Base-by-base conservation (phyloP, 2,888 invertebrate species). In the Hemistola chrysoprasaria region DNA sequence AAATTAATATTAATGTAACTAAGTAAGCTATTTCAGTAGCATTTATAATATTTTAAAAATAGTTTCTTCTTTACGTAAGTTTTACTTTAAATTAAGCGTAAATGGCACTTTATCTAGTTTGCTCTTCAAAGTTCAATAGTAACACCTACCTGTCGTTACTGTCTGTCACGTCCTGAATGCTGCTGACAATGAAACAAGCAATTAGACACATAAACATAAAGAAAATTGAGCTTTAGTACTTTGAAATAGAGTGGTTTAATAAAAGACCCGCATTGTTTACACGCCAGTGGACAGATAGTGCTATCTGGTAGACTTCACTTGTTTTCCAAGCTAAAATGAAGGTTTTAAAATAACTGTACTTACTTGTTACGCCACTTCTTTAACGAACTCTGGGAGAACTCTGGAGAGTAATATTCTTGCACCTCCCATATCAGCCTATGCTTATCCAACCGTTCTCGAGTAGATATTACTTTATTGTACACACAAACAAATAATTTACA, bases 81-180 rank as follows among this genome's bases (percentile, higher is more conserved):
- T 3, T 16, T 16, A 30, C 20, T 50, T 53, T 44, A 22, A 36
- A 39, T 52, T 45, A 47, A 53, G 50, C 33, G 41, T 39, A 44
- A 53, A 60, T 62, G 64, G 59, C 63, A 53, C 44, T 47, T 56
- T 59, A 64, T 64, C 69, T 62, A 65, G 59, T 62, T 68, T 51
- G 55, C 60, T 62, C 58, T 47, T 50, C 50, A 54, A 56, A 56
- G 58, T 49, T 50, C 49, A 53, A 60, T 68, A 16, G 16, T 16
- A 2, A 16, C n/a, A n/a, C n/a, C 16, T 16, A 61, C 64, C 59
- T 63, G 59, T 16, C 4, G 22, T 58, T 68, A 73, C 68, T 70
- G 71, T 70, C 68, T 62, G 82, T 82, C 77, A 84, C 82, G 81
- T 78, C 62, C 83, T 81, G 68, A 78, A 81, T 83, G 69, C 68